phyloP scores from a whole-genome alignment of 2,797 vertebrate species.

The Xenops minutus region DNA sequence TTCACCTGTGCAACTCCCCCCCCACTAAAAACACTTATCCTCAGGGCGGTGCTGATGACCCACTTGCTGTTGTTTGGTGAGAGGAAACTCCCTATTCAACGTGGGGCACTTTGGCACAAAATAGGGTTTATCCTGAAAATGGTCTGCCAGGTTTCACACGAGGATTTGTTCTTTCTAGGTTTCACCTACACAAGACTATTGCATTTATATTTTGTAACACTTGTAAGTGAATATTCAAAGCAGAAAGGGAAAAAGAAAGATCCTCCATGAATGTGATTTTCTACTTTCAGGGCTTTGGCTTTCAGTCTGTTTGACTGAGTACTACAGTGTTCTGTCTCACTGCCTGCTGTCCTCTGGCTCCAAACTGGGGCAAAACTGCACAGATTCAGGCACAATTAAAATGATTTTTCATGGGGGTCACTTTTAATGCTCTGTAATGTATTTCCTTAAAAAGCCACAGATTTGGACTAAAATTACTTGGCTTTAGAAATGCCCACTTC shows the following conservation, averaged over 20 bases:
- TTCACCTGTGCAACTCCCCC: rapidly evolving
- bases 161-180: not conserved
- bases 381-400: not conserved
- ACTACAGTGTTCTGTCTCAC: not conserved
- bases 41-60: not conserved
- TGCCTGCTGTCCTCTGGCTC: not conserved
- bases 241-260: not conserved
- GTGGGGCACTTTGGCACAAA: rapidly evolving
- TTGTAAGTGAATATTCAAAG: not conserved
- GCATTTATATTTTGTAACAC: not conserved
- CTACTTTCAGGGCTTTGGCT: not conserved
- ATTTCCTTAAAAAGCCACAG: not conserved
- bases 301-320: not conserved
- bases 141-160: not conserved
- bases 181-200: not conserved
- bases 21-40: not conserved
- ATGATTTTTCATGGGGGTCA: not conserved
- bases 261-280: not conserved
- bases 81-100: not conserved
- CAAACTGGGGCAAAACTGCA: not conserved
- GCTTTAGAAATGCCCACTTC: not conserved
- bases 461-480: not conserved
- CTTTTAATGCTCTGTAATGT: not conserved
- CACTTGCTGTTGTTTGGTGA: rapidly evolving
- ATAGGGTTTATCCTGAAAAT: not conserved